Conservation (phyloP, 1,140 invertebrate genomes). For the Apis florea region DNA sequence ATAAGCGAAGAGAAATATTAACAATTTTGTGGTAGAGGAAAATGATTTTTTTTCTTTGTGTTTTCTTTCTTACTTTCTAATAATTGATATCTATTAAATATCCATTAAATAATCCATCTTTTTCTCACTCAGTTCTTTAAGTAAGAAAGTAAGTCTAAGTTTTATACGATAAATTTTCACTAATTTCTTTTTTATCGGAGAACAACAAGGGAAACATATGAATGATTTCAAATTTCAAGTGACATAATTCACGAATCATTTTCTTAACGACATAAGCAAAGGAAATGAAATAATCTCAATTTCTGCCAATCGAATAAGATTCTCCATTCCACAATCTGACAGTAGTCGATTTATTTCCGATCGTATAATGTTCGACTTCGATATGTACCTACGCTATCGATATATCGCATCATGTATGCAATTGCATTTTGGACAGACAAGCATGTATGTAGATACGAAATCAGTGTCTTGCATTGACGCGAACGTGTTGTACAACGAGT, state of each 20-base stretch:
- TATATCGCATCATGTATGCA: constrained; percentile 8
- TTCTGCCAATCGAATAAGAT: neutral
- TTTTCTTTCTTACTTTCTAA: too few species aligned
- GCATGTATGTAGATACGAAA: constrained; percentile 23
- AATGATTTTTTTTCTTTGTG: too few species aligned
- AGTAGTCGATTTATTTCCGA: constrained; percentile 30
- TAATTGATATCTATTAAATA: too few species aligned
- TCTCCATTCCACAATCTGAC: constrained; percentile 9
- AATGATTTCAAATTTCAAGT: neutral
- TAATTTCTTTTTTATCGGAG: too few species aligned
- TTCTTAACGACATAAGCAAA: neutral
- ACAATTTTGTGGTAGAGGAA: too few species aligned
- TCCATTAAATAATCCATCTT: too few species aligned
- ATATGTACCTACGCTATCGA: constrained; percentile 5
- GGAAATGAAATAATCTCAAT: neutral
- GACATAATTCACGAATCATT: neutral
- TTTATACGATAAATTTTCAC: too few species aligned
- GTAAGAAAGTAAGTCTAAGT: too few species aligned
- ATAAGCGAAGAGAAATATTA: too few species aligned
- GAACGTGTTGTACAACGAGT: neutral
- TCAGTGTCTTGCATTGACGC: constrained; percentile 2
- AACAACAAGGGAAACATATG: neutral
- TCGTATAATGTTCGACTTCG: neutral
- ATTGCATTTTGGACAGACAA: constrained; percentile 31
- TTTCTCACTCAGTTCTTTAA: too few species aligned